Conservation (phyloP, 2,113 vertebrate genomes). For the Laterallus jamaicensis region DNA sequence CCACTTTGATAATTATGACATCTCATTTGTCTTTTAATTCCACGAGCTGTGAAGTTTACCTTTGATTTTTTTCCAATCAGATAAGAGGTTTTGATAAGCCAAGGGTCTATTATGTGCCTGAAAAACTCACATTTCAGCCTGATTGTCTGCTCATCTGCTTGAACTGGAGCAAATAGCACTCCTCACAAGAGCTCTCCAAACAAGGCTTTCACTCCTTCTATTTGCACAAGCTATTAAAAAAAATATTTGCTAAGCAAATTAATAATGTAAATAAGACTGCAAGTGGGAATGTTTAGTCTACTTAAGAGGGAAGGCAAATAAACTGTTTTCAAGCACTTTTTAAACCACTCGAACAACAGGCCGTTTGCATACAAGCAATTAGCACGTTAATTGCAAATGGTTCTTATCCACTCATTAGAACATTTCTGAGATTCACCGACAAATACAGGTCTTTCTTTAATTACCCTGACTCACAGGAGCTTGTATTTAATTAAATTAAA, state of each 20-base stretch:
- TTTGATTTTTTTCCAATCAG: slow-evolving; percentile 80
- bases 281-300: slow-evolving; percentile 67
- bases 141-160: slow-evolving; percentile 76
- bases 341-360: slow-evolving; percentile 69
- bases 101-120: slow-evolving; percentile 80
- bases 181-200: slow-evolving; percentile 75
- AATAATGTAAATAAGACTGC: slow-evolving; percentile 76
- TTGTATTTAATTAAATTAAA: slow-evolving; percentile 46
- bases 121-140: slow-evolving; percentile 74
- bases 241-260: slow-evolving; percentile 77
- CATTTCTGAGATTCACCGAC: slow-evolving; percentile 45
- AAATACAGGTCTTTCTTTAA: slow-evolving; percentile 46
- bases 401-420: slow-evolving; percentile 58
- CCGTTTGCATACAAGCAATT: slow-evolving; percentile 70
- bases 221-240: slow-evolving; percentile 58
- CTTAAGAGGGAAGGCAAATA: slow-evolving; percentile 72
- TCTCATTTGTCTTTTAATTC: slow-evolving; percentile 89
- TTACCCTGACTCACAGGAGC: slow-evolving; percentile 25
- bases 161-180: slow-evolving; percentile 72
- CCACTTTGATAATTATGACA: slow-evolving; percentile 89
- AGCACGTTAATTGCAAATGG: slow-evolving; percentile 72
- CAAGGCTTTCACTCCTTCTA: slow-evolving; percentile 50
- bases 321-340: slow-evolving; percentile 73
- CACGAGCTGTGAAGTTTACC: slow-evolving; percentile 80
- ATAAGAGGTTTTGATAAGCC: slow-evolving; percentile 84